These are phyloP conservation scores for Oreocharis arfaki DNA, from an alignment of 2,113 vertebrate species.

Conservation along the genomic window DNA sequence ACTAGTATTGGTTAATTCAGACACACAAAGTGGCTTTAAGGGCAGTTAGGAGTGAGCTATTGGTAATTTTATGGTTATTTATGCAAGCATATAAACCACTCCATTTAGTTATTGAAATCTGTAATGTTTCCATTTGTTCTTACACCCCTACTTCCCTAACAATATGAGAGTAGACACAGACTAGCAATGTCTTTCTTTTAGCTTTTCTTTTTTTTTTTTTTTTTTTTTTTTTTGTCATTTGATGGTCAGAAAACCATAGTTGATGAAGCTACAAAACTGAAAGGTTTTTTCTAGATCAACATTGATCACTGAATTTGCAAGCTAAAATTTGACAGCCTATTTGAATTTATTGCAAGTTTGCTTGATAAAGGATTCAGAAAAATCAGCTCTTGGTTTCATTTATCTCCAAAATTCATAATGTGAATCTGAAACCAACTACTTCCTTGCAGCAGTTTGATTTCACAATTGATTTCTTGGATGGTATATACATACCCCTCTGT, in stretches of 20 bases:
- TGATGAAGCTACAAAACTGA: not conserved
- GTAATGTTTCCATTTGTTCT: not conserved
- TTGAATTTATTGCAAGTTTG: not conserved
- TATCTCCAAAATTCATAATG: not conserved
- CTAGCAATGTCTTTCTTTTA: not conserved
- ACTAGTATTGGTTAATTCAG: not conserved
- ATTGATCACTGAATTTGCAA: not conserved
- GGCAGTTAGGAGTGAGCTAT: not conserved
- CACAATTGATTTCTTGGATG: not conserved
- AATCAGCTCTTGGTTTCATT: not conserved
- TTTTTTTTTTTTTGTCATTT: not conserved
- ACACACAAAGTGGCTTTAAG: not conserved
- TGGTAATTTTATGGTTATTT: not conserved
- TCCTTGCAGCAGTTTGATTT: not conserved
- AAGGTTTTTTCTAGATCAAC: not conserved
- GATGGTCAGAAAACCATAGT: not conserved
- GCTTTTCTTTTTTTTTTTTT: not conserved
- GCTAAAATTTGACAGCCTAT: not conserved
- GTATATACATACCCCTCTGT: not conserved
- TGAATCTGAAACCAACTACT: not conserved
- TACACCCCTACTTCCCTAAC: not conserved
- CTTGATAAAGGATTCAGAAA: not conserved
- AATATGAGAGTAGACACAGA: not conserved
- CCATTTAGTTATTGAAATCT: not conserved
- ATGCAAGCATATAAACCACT: not conserved